Percentiles rank a stretch among this genome's conserved stretches.
phyloP scores from a whole-genome alignment of 2,888 invertebrate species.

The Chloroclystis v-ata region DNA sequence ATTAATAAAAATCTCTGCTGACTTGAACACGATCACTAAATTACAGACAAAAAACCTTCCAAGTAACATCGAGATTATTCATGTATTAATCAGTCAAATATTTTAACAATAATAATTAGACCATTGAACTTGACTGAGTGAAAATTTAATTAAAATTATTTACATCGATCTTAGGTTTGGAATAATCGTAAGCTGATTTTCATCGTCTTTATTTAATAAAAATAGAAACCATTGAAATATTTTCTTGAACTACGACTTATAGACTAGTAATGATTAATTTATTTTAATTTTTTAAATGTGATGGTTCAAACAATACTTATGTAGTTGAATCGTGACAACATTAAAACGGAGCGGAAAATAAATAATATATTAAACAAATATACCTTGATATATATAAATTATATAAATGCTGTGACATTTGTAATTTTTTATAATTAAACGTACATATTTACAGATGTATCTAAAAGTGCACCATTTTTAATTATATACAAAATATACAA shows the following conservation, averaged over 20 bases:
- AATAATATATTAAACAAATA: conserved; percentile 19
- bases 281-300: not conserved
- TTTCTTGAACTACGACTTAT: conserved; percentile 12
- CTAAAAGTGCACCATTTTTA: conserved; percentile 67
- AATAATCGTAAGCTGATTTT: conserved; percentile 1
- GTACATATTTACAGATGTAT: conserved; percentile 48
- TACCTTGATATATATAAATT: conserved; percentile 24
- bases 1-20: conserved; percentile 77
- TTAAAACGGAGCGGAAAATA: conserved; percentile 7
- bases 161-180: conserved; percentile 32
- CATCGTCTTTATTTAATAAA: not conserved
- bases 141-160: conserved; percentile 46
- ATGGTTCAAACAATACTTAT: conserved; percentile 9
- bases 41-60: conserved; percentile 70
- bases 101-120: conserved; percentile 58
- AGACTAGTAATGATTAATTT: conserved; percentile 6
- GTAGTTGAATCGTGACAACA: conserved; percentile 6
- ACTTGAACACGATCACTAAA: conserved; percentile 79
- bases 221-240: conserved; percentile 7
- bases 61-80: conserved; percentile 69
- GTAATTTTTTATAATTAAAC: conserved; percentile 40
- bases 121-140: conserved; percentile 53
- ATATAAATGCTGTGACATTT: conserved; percentile 40
- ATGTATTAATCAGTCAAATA: conserved; percentile 67
- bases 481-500: conserved; percentile 73